Conservation (phyloP, 37 sponge, comb jelly and placozoan species). For the Agelas oroides region DNA sequence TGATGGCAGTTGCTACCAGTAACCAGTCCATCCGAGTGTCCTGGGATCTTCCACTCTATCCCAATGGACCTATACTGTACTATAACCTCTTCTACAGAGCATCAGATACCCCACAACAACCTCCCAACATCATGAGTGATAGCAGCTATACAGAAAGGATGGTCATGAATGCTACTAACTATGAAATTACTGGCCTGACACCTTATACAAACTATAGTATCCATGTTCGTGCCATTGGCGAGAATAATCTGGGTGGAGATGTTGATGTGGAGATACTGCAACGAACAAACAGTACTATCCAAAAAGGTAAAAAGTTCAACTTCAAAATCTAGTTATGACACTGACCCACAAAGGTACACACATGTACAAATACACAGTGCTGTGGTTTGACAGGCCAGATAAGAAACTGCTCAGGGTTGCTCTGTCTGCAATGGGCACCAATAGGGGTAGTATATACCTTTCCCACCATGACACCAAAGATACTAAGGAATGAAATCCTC, state of each 20-base stretch:
- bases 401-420: no score
- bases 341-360: no score
- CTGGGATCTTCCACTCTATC: conserved; percentile 44
- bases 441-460: no score
- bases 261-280: conserved; percentile 7
- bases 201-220: conserved; percentile 31
- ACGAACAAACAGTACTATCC: conserved; percentile 2
- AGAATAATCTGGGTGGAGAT: not conserved
- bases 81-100: conserved; percentile 38
- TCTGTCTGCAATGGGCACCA: no score
- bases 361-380: no score
- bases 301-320: no score
- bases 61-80: conserved; percentile 37
- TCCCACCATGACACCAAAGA: no score
- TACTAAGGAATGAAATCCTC: conserved; percentile 39
- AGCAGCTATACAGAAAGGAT: not conserved
- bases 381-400: no score
- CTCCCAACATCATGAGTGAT: not conserved
- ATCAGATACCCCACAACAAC: not conserved
- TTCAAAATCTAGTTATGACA: no score
- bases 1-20: not conserved
- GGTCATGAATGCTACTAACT: not conserved
- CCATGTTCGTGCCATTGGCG: conserved; percentile 30
- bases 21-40: conserved; percentile 10
- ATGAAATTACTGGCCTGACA: conserved; percentile 11